Evolutionary conservation across 2,888 invertebrate species (phyloP).

Genomic region (Tachina grossa): DNA sequence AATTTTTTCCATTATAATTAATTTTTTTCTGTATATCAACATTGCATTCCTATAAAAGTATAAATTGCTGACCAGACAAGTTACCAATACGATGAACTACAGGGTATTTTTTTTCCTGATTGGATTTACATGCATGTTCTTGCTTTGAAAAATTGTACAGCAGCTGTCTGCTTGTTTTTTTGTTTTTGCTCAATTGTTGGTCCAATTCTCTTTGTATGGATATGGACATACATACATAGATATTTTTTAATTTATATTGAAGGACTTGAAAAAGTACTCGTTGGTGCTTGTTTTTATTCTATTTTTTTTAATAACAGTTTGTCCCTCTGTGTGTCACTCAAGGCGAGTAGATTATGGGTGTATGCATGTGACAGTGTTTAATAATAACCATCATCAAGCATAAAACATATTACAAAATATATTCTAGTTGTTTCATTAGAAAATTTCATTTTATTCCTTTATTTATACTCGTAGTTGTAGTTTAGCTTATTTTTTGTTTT

Average conservation of each 20-base stretch:
- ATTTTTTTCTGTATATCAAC: neutral
- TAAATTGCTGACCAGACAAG: too few species aligned
- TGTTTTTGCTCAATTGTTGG: conserved; percentile 60
- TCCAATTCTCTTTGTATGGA: conserved; percentile 1
- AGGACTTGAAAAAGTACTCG: conserved; percentile 27
- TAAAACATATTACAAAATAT: conserved; percentile 57
- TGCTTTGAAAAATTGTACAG: neutral
- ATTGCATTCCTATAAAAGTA: too few species aligned
- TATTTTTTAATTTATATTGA: conserved; percentile 9
- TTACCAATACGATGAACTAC: neutral
- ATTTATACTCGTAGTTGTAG: neutral
- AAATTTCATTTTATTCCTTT: conserved; percentile 29
- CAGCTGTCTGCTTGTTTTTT: neutral
- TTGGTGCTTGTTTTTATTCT: neutral
- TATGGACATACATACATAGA: neutral
- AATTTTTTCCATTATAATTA: too few species aligned
- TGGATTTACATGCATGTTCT: neutral
- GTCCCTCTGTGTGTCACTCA: conserved; percentile 13
- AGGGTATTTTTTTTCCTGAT: neutral
- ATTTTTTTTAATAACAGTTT: conserved; percentile 4
- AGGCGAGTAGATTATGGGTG: conserved; percentile 5
- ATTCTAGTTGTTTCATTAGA: conserved; percentile 56
- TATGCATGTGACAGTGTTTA: conserved; percentile 50
- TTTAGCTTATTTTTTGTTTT: neutral
- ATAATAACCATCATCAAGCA: conserved; percentile 66